These are phyloP conservation scores for Laspeyria flexula DNA, from an alignment of 2,888 invertebrate genomes.

Conservation along the genomic window DNA sequence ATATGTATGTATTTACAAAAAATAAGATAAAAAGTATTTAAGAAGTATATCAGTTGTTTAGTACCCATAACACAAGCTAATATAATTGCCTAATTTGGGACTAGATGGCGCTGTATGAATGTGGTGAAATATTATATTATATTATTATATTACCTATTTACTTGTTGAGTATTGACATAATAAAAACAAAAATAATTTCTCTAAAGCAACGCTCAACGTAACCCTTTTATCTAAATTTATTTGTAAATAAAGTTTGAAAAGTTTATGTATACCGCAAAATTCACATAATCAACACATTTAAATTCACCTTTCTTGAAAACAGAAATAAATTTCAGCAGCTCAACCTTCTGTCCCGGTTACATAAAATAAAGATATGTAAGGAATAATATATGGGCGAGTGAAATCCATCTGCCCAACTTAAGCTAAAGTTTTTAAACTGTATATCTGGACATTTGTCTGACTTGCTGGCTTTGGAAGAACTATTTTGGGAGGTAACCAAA, in stretches of 20 bases:
- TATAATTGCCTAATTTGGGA: no score
- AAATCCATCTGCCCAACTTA: constrained; percentile 25
- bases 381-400: constrained; percentile 25
- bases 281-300: background rate
- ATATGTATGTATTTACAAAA: no score
- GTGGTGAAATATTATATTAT: no score
- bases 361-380: constrained; percentile 19
- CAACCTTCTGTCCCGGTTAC: constrained; percentile 1
- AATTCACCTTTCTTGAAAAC: constrained; percentile 7
- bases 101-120: no score
- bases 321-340: background rate
- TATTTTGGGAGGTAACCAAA: constrained; percentile 14
- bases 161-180: no score
- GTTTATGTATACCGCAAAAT: background rate
- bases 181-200: no score
- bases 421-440: constrained; percentile 33
- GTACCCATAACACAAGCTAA: no score
- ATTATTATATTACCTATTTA: no score
- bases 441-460: constrained; percentile 26
- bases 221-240: no score
- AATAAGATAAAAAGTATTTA: no score
- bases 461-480: constrained; percentile 14
- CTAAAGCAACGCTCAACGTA: no score
- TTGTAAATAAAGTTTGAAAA: background rate
- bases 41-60: no score